A percentile compares a stretch with the other conserved stretches of the same genome.
These are phyloP conservation scores for Ashinkailepas kermadecensis DNA, from an alignment of 2,888 invertebrate genomes.

Conservation along the genomic window DNA sequence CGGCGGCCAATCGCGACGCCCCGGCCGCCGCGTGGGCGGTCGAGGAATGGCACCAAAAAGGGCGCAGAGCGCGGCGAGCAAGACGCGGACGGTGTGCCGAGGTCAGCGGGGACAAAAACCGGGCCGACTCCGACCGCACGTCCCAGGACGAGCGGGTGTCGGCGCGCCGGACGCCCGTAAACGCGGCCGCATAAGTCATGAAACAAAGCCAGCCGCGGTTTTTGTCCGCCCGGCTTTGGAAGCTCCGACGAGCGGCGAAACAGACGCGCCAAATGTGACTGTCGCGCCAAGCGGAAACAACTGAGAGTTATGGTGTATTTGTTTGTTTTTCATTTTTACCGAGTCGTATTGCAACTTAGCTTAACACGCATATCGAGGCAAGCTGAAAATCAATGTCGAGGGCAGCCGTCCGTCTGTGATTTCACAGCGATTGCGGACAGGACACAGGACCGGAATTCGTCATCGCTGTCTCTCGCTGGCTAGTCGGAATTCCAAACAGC, in stretches of 20 bases:
- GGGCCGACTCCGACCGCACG: background rate
- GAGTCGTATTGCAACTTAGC: too few species aligned
- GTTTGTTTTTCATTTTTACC: too few species aligned
- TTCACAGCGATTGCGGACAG: too few species aligned
- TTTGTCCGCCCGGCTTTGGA: background rate
- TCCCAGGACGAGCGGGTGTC: background rate
- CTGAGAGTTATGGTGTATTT: too few species aligned
- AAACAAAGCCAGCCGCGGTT: background rate
- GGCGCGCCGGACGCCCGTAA: background rate
- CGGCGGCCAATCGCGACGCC: too few species aligned
- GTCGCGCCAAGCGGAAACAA: too few species aligned
- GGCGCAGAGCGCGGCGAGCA: background rate
- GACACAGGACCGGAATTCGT: too few species aligned
- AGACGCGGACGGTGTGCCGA: background rate
- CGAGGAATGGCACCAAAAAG: conserved; percentile 5
- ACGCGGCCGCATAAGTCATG: background rate
- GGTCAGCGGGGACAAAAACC: background rate
- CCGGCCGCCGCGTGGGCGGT: conserved; percentile 4
- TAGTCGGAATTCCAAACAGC: too few species aligned
- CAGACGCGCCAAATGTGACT: background rate
- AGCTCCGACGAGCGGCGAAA: background rate
- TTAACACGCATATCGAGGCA: too few species aligned
- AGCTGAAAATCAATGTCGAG: too few species aligned
- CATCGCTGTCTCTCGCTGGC: too few species aligned
- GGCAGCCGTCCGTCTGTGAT: too few species aligned